Base-by-base conservation (phyloP, 2,113 vertebrate genomes). In the Psilopogon haemacephalus region DNA sequence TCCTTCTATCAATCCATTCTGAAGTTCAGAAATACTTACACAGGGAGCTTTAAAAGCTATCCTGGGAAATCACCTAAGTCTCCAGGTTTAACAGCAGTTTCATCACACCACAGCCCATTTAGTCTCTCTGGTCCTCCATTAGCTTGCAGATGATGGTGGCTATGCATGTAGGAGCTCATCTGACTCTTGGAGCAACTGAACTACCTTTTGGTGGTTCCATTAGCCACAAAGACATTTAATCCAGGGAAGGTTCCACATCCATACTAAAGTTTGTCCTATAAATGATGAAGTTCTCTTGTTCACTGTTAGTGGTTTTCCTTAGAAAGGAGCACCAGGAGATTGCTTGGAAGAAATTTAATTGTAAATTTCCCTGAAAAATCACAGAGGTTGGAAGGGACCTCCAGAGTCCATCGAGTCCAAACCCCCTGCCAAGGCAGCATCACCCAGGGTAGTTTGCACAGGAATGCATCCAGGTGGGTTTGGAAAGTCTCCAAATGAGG, bases 41-140 rank as follows among this genome's bases (percentile, higher is more conserved):
- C 0, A 4, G 44, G 48, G 32, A 91, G 11, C 5, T 84, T 81
- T 21, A 56, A 77, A 83, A 69, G 35, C 62, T 42, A 11, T 2
- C 86, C 80, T 59, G 71, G 78, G 88, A 92, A 93, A 95, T 81
- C 92, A 88, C 73, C 30, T 7, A 32, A 67, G 38, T 15, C 56
- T 69, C 76, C 4, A 6, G 5, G 35, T 58, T 37, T 69, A 83
- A 91, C 83, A 92, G 84, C 74, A 87, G 75, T n/a, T 91, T 24
- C 33, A 87, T 89, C 88, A 93, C 69, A 84, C 8, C 40, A 13
- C 58, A 71, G 44, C 69, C 65, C 59, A 21, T 50, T 64, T 21
- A 40, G 20, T 5, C 48, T 42, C 58, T 63, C 79, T 5, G 42
- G 48, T 20, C 28, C 59, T 54, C 42, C 33, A 12, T 21, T 11